Conservation (phyloP, 2,888 invertebrate genomes). For the Poecilobothrus nobilitatus region DNA sequence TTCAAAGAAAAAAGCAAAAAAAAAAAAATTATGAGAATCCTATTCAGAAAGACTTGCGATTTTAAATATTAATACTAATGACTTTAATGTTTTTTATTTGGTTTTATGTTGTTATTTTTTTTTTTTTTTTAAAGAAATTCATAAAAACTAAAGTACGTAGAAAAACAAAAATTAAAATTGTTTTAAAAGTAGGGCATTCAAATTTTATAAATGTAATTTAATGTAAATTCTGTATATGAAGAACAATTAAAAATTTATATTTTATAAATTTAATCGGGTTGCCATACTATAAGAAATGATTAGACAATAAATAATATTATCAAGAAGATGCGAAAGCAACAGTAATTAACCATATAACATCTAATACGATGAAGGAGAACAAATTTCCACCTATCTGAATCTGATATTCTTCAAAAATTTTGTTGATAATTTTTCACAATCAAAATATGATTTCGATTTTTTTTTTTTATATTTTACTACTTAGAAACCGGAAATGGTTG, state of each 20-base stretch:
- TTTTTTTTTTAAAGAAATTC: neutral
- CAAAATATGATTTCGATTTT: no score
- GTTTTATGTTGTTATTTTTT: neutral
- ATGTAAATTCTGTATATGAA: neutral
- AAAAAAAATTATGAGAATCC: neutral
- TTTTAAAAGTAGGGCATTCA: neutral
- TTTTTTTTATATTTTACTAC: no score
- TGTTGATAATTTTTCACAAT: no score
- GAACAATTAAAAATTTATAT: slow-evolving; percentile 2
- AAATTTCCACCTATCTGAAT: no score
- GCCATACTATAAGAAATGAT: no score
- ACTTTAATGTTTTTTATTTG: neutral
- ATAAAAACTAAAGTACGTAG: neutral
- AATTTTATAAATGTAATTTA: slow-evolving; percentile 1
- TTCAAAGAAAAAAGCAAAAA: neutral
- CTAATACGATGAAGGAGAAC: no score
- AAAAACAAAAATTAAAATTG: neutral
- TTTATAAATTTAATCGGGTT: no score
- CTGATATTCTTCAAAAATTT: no score
- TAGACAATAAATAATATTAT: no score
- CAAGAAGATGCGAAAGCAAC: no score
- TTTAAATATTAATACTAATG: slow-evolving; percentile 4
- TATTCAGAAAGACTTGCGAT: neutral
- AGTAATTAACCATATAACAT: no score
- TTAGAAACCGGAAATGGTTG: no score